Evolutionary conservation across 1,140 invertebrate species (phyloP).

Genomic region (Brachionus paranguensis): DNA sequence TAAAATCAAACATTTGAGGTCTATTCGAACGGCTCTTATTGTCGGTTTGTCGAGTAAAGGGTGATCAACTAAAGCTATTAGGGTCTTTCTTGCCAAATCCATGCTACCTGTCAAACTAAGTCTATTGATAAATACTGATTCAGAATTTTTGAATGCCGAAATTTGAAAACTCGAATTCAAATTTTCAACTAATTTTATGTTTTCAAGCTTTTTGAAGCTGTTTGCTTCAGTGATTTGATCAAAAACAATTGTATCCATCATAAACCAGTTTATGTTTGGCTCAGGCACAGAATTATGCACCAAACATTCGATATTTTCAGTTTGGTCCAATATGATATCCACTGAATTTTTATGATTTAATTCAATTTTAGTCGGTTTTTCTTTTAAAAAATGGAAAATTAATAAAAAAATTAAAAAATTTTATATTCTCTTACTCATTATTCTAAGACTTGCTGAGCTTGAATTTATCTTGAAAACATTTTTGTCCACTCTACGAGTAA

Average conservation of each 20-base stretch:
- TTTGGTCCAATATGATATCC: not conserved
- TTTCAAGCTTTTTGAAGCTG: not conserved
- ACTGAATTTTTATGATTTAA: not conserved
- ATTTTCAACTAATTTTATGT: conserved; percentile 4
- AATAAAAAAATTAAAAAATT: not conserved
- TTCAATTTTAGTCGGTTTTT: not conserved
- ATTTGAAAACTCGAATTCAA: not conserved
- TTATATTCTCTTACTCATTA: not conserved
- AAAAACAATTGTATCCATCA: not conserved
- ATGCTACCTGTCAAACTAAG: not conserved
- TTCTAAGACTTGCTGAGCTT: not conserved
- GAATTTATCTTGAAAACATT: not conserved
- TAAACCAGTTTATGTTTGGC: not conserved
- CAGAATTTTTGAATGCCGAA: not conserved
- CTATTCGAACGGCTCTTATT: not conserved
- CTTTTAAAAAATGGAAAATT: not conserved
- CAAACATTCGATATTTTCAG: not conserved
- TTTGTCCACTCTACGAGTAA: not conserved
- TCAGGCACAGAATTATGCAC: not conserved
- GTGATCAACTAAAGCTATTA: not conserved
- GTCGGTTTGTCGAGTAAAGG: not conserved
- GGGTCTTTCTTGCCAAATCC: not conserved
- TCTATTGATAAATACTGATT: not conserved
- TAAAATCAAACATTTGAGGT: not conserved
- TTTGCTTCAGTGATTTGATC: not conserved